Evolutionary conservation across 2,113 vertebrate genomes (phyloP), one percentile per base, ranked within the genome.

Genomic region (Nothobranchius kuhntae): DNA sequence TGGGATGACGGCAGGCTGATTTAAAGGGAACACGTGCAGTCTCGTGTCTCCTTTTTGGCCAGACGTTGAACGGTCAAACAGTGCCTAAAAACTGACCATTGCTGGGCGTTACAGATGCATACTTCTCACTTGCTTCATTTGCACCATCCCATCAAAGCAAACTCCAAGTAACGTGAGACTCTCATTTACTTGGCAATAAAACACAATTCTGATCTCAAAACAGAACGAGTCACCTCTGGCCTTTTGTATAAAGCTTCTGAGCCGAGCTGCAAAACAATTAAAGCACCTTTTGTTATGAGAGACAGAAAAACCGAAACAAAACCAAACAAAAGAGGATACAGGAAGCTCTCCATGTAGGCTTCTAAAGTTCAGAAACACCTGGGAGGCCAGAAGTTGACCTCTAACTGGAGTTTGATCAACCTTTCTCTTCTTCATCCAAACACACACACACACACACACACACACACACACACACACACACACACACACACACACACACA

Each of bases 221-320:
- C 77, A 59, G 30, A 21, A 21, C 21, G 54, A 67, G 68, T 69
- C 53, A 54, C 66, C 71, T 35, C 4, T 67, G 73, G 70, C 73
- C 68, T 66, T 77, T 80, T 55, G 30, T 4, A 30, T 4, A 30
- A 30, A 30, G 30, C 2, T 30, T 30, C 30, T 30, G 30, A 30
- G 30, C 30, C 4, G 30, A 30, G 30, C 30, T 40, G 35, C 48
- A 17, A 51, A 78, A 57, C 26, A 67, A 77, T 70, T 75, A 67
- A 50, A 75, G 80, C 78, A 58, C 76, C 65, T 73, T 76, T 73
- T 78, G 78, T 82, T 86, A 88, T 80, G 73, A 57, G 63, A 72
- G 30, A 52, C 50, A 70, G 61, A n/a, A 9, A 57, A 56, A 68
- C 13, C 24, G 36, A 51, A 53, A 53, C 15, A 26, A 59, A 61